A percentile compares a stretch with the other conserved stretches of the same genome.
phyloP scores from a whole-genome alignment of 2,113 vertebrate species.

The Dromiciops gliroides region DNA sequence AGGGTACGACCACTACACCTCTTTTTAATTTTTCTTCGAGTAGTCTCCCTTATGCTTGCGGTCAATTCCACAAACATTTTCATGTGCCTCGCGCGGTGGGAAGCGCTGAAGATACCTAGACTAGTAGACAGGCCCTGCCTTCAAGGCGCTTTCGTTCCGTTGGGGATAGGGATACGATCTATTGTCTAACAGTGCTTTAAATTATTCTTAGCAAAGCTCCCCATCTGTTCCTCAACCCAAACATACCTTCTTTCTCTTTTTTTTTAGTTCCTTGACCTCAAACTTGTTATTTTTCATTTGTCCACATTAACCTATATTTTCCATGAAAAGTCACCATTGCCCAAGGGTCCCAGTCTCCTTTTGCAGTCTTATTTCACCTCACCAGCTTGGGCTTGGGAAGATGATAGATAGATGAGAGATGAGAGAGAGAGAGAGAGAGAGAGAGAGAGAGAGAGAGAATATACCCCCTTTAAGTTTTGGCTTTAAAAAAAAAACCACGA shows the following conservation, averaged over 20 bases:
- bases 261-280: background rate
- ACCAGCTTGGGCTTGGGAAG: background rate
- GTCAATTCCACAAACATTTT: background rate
- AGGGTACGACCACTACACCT: too few species aligned
- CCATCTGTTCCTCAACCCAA: constrained; percentile 12
- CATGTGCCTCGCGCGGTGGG: too few species aligned
- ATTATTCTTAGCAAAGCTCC: background rate
- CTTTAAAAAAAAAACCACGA: constrained; percentile 67
- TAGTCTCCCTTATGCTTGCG: background rate
- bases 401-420: too few species aligned
- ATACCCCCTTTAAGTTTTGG: constrained; percentile 58
- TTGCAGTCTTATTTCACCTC: background rate
- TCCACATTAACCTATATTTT: constrained; percentile 25
- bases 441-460: too few species aligned
- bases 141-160: background rate
- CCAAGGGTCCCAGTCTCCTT: constrained; percentile 31
- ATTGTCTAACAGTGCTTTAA: background rate
- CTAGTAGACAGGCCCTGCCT: background rate
- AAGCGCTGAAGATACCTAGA: background rate
- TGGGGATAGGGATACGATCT: too few species aligned
- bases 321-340: constrained; percentile 21
- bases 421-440: too few species aligned
- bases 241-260: background rate
- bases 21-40: background rate
- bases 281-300: background rate